Conservation (phyloP, 2,888 invertebrate genomes). For the Pyralis farinalis region DNA sequence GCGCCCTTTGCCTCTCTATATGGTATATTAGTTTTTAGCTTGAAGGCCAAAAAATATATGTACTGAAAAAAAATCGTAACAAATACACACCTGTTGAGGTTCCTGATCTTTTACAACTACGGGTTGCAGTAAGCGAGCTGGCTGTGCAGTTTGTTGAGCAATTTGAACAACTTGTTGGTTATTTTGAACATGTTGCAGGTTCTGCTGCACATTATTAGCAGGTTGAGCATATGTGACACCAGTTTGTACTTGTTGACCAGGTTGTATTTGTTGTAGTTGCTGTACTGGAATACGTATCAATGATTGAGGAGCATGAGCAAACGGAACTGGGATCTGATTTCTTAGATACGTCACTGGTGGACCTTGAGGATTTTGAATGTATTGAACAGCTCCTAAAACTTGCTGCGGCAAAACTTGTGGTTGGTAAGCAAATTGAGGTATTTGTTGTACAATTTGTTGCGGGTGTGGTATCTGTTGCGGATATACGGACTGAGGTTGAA, state of each 20-base stretch:
- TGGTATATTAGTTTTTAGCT: no score
- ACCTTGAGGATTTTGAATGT: slow-evolving; percentile 13
- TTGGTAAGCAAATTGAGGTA: slow-evolving; percentile 8
- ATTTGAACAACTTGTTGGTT: slow-evolving; percentile 12
- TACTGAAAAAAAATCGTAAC: no score
- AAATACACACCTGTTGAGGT: slow-evolving; percentile 10
- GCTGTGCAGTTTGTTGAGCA: slow-evolving; percentile 18
- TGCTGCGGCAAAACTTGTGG: slow-evolving; percentile 3
- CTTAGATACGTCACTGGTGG: slow-evolving; percentile 11
- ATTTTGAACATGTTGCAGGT: slow-evolving; percentile 13
- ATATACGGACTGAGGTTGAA: slow-evolving; percentile 21
- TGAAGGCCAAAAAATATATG: no score
- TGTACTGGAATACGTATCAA: slow-evolving; percentile 12
- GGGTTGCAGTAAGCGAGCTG: slow-evolving; percentile 3
- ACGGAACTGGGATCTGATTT: slow-evolving; percentile 7
- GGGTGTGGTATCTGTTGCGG: slow-evolving; percentile 16
- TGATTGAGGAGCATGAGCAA: slow-evolving; percentile 13
- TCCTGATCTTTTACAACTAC: slow-evolving; percentile 7
- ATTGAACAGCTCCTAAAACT: slow-evolving; percentile 16
- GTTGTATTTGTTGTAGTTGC: slow-evolving; percentile 1
- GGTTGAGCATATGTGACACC: slow-evolving; percentile 19
- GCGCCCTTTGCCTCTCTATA: no score
- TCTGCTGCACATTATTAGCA: slow-evolving; percentile 4
- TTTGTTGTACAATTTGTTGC: slow-evolving; percentile 17
- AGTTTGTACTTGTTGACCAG: slow-evolving; percentile 8